A percentile compares a stretch with the other conserved stretches of the same genome.
These are phyloP conservation scores for Acridotheres tristis DNA, from an alignment of 2,797 vertebrate species.

Conservation along the genomic window DNA sequence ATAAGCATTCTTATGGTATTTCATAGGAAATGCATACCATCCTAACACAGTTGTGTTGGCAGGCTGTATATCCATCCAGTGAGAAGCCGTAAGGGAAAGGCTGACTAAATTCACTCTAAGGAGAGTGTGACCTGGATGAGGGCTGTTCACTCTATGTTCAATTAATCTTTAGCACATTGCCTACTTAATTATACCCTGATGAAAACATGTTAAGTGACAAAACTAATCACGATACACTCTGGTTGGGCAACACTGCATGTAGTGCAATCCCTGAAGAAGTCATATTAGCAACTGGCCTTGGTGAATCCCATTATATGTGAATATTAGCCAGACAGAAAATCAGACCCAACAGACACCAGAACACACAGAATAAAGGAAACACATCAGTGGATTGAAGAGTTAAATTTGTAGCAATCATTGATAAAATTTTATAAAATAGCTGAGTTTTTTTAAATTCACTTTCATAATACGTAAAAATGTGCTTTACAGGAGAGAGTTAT, in stretches of 20 bases:
- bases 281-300: background rate
- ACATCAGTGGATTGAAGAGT: background rate
- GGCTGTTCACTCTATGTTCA: background rate
- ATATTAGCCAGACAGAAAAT: background rate
- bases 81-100: background rate
- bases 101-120: background rate
- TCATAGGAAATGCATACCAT: background rate
- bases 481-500: background rate
- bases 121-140: background rate
- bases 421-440: background rate
- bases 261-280: background rate
- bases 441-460: background rate
- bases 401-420: background rate
- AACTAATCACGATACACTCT: background rate
- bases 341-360: background rate
- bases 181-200: background rate
- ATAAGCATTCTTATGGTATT: background rate
- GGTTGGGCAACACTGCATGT: background rate
- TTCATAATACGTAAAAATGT: background rate
- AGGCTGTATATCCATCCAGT: no score
- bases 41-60: background rate
- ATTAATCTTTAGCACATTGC: background rate
- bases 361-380: background rate
- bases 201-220: background rate
- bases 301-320: background rate